Evolutionary conservation across 2,888 invertebrate species (phyloP).

Genomic region (Caenorhabditis panamensis): DNA sequence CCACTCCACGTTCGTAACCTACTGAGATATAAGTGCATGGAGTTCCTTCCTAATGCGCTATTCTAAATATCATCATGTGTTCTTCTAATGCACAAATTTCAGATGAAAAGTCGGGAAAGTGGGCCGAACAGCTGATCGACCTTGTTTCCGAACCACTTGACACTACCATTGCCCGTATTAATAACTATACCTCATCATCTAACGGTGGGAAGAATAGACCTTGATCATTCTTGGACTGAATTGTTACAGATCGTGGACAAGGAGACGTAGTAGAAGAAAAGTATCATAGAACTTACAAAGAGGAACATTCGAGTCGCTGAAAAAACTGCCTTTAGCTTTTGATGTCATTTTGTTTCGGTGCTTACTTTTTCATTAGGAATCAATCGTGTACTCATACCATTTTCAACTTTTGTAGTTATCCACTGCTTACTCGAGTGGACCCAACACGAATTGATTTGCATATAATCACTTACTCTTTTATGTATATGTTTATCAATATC

Average conservation of each 20-base stretch:
- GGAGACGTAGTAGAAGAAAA: slow-evolving; percentile 77
- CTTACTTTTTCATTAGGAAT: slow-evolving; percentile 7
- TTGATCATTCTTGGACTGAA: not conserved
- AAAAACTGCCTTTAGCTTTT: slow-evolving; percentile 45
- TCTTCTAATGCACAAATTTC: slow-evolving; percentile 20
- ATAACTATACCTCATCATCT: slow-evolving; percentile 78
- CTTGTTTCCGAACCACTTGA: slow-evolving; percentile 81
- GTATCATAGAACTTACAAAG: slow-evolving; percentile 76
- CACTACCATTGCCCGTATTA: slow-evolving; percentile 80
- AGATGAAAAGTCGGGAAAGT: slow-evolving; percentile 70
- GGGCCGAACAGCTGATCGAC: slow-evolving; percentile 81
- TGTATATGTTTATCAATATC: slow-evolving; percentile 43
- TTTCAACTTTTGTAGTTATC: slow-evolving; percentile 2
- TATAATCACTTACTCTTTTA: slow-evolving; percentile 12
- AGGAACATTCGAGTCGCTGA: slow-evolving; percentile 61
- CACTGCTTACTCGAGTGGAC: not conserved
- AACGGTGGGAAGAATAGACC: slow-evolving; percentile 63
- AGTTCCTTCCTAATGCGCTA: not conserved
- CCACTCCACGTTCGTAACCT: slow-evolving; percentile 40
- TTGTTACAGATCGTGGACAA: slow-evolving; percentile 52
- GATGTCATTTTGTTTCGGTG: slow-evolving; percentile 49
- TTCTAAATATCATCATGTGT: not conserved
- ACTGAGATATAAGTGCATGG: slow-evolving; percentile 14
- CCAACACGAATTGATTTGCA: slow-evolving; percentile 11
- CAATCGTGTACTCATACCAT: slow-evolving; percentile 16